Percentiles rank a stretch among this genome's conserved stretches.
Conservation (phyloP, 2,113 vertebrate species). For the Sceloporus tristichus region DNA sequence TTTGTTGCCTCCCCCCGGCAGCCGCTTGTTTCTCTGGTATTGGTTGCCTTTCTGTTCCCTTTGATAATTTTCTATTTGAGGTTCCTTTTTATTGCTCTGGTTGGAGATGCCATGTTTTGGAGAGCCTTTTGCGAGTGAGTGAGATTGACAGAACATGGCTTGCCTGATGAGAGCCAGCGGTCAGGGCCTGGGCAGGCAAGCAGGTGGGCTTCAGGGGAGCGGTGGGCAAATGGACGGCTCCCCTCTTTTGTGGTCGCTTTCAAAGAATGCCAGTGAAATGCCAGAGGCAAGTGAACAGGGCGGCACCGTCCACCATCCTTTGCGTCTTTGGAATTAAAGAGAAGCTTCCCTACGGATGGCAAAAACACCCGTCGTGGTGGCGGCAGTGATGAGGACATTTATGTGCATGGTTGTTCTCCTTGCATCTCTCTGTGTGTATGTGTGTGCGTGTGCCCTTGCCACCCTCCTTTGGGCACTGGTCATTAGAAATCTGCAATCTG, state of each 20-base stretch:
- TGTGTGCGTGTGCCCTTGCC: not conserved
- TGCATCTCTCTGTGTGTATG: not conserved
- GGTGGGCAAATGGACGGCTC: not conserved
- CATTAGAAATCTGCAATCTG: conserved; percentile 27
- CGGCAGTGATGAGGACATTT: too few species aligned
- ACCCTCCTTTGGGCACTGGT: not conserved
- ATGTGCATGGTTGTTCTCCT: not conserved
- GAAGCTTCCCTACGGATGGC: not conserved
- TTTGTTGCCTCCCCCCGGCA: conserved; percentile 70
- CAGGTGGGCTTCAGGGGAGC: not conserved
- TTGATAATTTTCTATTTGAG: conserved; percentile 6
- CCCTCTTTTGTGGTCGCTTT: conserved; percentile 10
- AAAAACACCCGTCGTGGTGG: not conserved
- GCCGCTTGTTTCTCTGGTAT: conserved; percentile 43
- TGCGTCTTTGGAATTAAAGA: not conserved
- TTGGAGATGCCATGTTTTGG: conserved; percentile 50
- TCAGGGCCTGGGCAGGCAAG: not conserved
- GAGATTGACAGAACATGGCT: conserved; percentile 13
- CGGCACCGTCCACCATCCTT: not conserved
- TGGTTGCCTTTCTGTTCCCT: conserved; percentile 38
- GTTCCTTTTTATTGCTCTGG: not conserved
- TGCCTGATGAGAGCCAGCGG: conserved; percentile 25
- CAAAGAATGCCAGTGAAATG: conserved; percentile 14
- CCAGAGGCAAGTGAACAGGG: not conserved
- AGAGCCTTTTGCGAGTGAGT: not conserved